These are phyloP conservation scores for Alcedo atthis DNA, from an alignment of 2,797 vertebrate species.

Conservation along the genomic window DNA sequence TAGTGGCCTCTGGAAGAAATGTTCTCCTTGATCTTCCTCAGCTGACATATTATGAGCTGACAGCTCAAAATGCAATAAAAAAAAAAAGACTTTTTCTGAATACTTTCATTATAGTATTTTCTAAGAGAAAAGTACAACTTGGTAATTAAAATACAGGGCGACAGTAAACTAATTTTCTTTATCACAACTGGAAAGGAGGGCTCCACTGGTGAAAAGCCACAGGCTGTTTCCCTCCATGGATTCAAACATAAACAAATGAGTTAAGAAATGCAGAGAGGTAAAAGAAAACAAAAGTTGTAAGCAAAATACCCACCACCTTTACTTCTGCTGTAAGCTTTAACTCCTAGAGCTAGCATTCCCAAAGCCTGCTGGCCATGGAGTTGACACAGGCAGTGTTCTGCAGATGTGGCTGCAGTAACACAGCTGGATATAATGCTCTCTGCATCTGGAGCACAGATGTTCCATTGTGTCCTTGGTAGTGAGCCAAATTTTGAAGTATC, in stretches of 20 bases:
- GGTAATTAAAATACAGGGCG: not conserved
- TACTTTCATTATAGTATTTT: not conserved
- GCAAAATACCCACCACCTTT: not conserved
- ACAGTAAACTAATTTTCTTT: not conserved
- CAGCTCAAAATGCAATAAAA: not conserved
- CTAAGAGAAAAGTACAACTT: not conserved
- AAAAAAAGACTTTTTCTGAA: not conserved
- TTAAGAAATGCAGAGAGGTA: not conserved
- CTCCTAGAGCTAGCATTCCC: slow-evolving; percentile 28
- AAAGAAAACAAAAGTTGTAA: not conserved
- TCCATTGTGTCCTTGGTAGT: slow-evolving; percentile 62
- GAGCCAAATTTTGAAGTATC: slow-evolving; percentile 71
- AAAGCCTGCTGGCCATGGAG: slow-evolving; percentile 59
- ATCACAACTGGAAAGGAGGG: not conserved
- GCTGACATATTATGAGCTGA: no score
- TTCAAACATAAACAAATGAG: not conserved
- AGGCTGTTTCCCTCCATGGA: not conserved
- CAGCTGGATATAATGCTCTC: slow-evolving; percentile 73
- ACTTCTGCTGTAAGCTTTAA: slow-evolving; percentile 20
- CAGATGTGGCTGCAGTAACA: slow-evolving; percentile 74
- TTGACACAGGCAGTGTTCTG: slow-evolving; percentile 46
- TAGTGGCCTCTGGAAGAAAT: not conserved
- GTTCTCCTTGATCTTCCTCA: not conserved
- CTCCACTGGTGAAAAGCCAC: not conserved
- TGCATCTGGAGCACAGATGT: slow-evolving; percentile 80